A percentile compares a stretch with the other conserved stretches of the same genome.
These are phyloP conservation scores for Nettapus auritus DNA, from an alignment of 2,113 vertebrate genomes.

Conservation along the genomic window DNA sequence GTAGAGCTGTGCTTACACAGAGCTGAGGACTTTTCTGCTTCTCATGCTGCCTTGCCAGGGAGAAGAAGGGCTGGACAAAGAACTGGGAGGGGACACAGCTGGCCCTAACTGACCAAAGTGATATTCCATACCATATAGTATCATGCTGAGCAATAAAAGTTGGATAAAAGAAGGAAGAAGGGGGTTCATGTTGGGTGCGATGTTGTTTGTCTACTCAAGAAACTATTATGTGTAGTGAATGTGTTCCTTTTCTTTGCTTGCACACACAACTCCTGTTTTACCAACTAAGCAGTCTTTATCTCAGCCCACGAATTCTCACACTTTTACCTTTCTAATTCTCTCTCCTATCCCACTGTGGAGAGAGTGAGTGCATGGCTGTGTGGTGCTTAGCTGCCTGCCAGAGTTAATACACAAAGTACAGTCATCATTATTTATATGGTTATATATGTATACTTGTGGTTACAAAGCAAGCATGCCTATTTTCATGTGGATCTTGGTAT, in stretches of 20 bases:
- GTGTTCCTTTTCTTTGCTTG: background rate
- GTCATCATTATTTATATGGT: background rate
- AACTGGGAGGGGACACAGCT: background rate
- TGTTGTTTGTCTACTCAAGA: too few relatives aligned
- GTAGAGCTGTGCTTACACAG: background rate
- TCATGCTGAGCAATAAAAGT: too few relatives aligned
- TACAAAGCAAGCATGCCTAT: background rate
- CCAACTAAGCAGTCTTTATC: background rate
- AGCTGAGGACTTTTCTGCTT: background rate
- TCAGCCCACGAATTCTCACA: background rate
- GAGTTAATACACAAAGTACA: background rate
- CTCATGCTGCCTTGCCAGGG: background rate
- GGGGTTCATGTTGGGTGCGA: too few relatives aligned
- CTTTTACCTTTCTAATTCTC: background rate
- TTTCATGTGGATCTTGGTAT: accelerated
- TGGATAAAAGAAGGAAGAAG: too few relatives aligned
- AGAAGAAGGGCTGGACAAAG: background rate
- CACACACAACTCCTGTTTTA: background rate
- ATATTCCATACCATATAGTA: too few relatives aligned
- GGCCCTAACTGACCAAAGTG: too few relatives aligned
- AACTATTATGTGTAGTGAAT: background rate
- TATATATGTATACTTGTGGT: background rate
- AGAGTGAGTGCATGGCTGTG: background rate
- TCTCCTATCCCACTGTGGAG: background rate
- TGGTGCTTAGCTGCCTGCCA: background rate